Conservation (phyloP, 2,113 vertebrate genomes). For the Trinectes maculatus region DNA sequence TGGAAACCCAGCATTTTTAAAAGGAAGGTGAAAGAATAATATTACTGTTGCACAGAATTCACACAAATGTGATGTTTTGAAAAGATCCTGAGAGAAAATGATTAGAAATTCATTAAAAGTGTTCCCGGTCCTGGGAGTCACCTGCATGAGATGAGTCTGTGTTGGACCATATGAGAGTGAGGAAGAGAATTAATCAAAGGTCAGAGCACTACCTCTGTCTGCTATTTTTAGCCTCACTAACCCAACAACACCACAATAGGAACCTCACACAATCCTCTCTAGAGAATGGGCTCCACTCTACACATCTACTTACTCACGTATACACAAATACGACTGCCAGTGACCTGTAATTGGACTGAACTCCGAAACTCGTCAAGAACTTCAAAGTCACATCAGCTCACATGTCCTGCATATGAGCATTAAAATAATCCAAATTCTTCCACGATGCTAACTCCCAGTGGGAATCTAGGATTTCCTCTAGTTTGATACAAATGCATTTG, state of each 20-base stretch:
- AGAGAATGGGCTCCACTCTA: constrained; percentile 29
- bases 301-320: constrained; percentile 1
- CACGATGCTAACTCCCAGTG: neutral
- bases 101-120: neutral
- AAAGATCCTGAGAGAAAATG: neutral
- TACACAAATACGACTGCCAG: constrained; percentile 4
- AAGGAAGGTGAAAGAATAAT: neutral
- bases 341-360: constrained; percentile 37
- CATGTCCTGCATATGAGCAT: constrained; percentile 12
- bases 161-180: constrained; percentile 45
- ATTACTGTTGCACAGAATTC: neutral
- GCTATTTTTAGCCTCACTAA: constrained; percentile 68
- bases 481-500: neutral
- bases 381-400: constrained; percentile 13
- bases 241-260: constrained; percentile 56
- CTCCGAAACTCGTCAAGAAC: constrained; percentile 31
- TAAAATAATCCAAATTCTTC: neutral
- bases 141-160: constrained; percentile 26
- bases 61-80: neutral
- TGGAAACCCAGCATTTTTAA: neutral
- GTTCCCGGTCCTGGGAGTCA: constrained; percentile 20
- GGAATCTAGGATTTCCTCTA: constrained; percentile 6
- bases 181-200: constrained; percentile 57
- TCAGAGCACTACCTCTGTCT: constrained; percentile 44
- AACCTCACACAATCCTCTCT: constrained; percentile 44